Conservation (phyloP, 2,797 vertebrate species). For the Schizopygopsis pylzovi region DNA sequence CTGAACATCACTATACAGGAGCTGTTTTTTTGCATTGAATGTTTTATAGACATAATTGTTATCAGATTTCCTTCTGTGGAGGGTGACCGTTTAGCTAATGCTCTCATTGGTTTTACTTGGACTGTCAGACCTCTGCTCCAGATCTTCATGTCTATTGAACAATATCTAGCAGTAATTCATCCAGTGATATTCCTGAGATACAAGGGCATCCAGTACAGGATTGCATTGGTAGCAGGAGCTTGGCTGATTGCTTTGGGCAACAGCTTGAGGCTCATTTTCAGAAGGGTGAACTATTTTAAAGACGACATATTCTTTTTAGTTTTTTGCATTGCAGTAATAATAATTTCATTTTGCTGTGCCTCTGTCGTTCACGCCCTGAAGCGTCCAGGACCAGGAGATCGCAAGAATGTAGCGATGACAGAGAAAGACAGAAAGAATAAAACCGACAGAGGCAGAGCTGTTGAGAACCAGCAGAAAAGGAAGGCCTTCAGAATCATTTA, state of each 20-base stretch:
- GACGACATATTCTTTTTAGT: neutral
- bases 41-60: no score
- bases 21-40: neutral
- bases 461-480: slow-evolving; percentile 52
- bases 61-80: no score
- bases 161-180: slow-evolving; percentile 38
- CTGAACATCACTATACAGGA: slow-evolving; percentile 30
- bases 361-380: slow-evolving; percentile 29
- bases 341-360: slow-evolving; percentile 32
- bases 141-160: slow-evolving; percentile 15
- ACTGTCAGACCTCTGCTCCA: slow-evolving; percentile 18
- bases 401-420: neutral
- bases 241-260: neutral
- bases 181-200: slow-evolving; percentile 15
- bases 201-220: slow-evolving; percentile 10
- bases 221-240: neutral
- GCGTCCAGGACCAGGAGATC: slow-evolving; percentile 1
- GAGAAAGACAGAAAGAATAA: neutral
- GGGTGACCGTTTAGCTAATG: no score
- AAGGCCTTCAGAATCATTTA: slow-evolving; percentile 3
- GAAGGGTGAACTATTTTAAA: neutral
- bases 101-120: no score
- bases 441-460: neutral
- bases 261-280: neutral
- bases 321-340: neutral